Evolutionary conservation across 2,888 invertebrate genomes (phyloP).

Genomic region (Trissolcus japonicus): DNA sequence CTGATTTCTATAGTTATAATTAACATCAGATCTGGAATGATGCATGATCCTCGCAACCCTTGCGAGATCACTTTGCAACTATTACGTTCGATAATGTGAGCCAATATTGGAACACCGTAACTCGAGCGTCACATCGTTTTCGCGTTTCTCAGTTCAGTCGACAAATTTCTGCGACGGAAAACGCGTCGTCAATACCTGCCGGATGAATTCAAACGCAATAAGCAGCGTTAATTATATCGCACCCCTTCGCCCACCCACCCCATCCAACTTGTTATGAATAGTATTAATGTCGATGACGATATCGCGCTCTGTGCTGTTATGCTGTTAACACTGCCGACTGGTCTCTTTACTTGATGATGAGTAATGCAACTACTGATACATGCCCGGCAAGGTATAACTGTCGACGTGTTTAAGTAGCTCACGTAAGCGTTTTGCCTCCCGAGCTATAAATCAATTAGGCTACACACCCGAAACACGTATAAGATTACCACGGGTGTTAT

Average conservation of each 20-base stretch:
- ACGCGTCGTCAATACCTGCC: background rate
- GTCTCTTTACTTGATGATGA: slow-evolving; percentile 39
- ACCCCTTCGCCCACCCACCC: no score
- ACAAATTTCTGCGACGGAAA: slow-evolving; percentile 15
- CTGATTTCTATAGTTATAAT: no score
- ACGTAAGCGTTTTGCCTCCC: slow-evolving; percentile 4
- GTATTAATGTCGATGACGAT: slow-evolving; percentile 20
- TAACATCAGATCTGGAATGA: no score
- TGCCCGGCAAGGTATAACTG: slow-evolving; percentile 23
- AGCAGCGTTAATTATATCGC: slow-evolving; percentile 33
- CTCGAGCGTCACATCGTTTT: slow-evolving; percentile 2
- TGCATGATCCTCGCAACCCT: background rate
- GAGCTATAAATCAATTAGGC: background rate
- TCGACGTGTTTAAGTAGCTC: slow-evolving; percentile 16
- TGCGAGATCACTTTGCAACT: slow-evolving; percentile 18
- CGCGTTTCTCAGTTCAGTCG: slow-evolving; percentile 2
- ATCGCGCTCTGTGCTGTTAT: slow-evolving; percentile 10
- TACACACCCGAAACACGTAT: background rate
- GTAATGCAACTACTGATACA: slow-evolving; percentile 37
- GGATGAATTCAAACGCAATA: slow-evolving; percentile 23
- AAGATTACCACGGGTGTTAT: no score
- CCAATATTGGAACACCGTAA: slow-evolving; percentile 14
- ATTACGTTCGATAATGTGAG: slow-evolving; percentile 18
- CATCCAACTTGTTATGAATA: slow-evolving; percentile 8
- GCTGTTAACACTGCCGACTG: slow-evolving; percentile 23